phyloP scores from a whole-genome alignment of 2,888 invertebrate genomes.

The Vesta saturnalis region DNA sequence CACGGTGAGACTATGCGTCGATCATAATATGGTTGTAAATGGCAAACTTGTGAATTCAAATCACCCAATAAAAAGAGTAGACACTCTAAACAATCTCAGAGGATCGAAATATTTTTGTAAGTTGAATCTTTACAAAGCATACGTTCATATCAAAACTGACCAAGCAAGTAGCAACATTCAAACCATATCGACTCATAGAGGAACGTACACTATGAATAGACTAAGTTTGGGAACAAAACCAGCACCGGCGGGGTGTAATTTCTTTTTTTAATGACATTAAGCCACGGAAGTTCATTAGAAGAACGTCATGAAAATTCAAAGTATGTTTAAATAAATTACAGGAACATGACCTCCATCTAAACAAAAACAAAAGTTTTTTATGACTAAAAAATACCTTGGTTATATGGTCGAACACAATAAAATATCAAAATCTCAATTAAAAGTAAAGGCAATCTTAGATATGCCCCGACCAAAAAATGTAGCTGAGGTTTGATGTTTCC shows the following conservation, averaged over 20 bases:
- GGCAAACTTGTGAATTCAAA: too few species aligned
- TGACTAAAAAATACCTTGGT: too few species aligned
- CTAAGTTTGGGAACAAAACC: slow-evolving; percentile 46
- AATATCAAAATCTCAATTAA: too few species aligned
- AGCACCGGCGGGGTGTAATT: slow-evolving; percentile 43
- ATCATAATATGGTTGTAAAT: slow-evolving; percentile 46
- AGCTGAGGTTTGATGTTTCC: background rate
- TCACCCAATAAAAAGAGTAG: slow-evolving; percentile 38
- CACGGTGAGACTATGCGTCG: too few species aligned
- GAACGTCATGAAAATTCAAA: background rate
- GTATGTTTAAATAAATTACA: background rate
- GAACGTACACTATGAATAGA: slow-evolving; percentile 45
- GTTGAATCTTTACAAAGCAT: slow-evolving; percentile 48
- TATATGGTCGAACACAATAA: too few species aligned
- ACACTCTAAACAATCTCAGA: slow-evolving; percentile 42
- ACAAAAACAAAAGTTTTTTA: background rate
- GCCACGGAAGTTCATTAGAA: background rate
- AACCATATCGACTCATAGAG: too few species aligned
- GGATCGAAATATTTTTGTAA: slow-evolving; percentile 45
- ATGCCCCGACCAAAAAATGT: background rate
- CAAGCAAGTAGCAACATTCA: slow-evolving; percentile 40
- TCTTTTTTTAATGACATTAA: background rate
- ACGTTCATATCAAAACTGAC: slow-evolving; percentile 43
- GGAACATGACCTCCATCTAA: background rate
- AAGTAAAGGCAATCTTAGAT: too few species aligned